Conservation (phyloP, 2,888 invertebrate species). For the Polymixis lichenea region DNA sequence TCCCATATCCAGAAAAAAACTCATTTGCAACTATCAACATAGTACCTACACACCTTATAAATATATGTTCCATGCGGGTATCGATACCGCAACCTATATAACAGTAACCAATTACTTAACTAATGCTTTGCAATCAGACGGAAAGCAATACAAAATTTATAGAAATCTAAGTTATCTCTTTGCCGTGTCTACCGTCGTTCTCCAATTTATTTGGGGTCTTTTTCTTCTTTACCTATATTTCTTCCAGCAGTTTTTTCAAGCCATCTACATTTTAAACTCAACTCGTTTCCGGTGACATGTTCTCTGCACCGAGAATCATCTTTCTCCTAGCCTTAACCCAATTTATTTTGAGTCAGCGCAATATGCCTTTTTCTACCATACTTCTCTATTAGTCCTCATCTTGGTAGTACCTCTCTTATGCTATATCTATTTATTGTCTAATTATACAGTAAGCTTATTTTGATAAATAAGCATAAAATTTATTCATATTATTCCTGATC, state of each 20-base stretch:
- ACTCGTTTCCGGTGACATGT: no score
- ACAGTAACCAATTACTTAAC: slow-evolving; percentile 17
- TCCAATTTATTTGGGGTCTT: not conserved
- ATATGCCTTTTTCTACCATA: no score
- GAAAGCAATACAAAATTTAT: slow-evolving; percentile 9
- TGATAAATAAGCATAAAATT: not conserved
- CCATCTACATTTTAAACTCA: no score
- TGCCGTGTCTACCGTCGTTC: not conserved
- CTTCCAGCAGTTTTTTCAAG: no score
- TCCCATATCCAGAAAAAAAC: not conserved
- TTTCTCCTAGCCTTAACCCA: no score
- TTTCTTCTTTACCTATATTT: not conserved
- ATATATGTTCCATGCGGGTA: not conserved
- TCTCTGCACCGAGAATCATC: no score
- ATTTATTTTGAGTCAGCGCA: no score
- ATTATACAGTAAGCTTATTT: not conserved
- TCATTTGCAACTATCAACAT: not conserved
- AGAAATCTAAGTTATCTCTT: not conserved
- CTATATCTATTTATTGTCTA: not conserved
- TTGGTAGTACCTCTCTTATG: no score
- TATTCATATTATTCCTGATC: not conserved
- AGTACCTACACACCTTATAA: not conserved
- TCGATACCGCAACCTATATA: not conserved
- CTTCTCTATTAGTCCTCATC: no score
- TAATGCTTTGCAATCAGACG: slow-evolving; percentile 8